Evolutionary conservation across 1,140 invertebrate species (phyloP), one percentile per base, ranked within the genome.

Genomic region (Drosophila ogumai): DNA sequence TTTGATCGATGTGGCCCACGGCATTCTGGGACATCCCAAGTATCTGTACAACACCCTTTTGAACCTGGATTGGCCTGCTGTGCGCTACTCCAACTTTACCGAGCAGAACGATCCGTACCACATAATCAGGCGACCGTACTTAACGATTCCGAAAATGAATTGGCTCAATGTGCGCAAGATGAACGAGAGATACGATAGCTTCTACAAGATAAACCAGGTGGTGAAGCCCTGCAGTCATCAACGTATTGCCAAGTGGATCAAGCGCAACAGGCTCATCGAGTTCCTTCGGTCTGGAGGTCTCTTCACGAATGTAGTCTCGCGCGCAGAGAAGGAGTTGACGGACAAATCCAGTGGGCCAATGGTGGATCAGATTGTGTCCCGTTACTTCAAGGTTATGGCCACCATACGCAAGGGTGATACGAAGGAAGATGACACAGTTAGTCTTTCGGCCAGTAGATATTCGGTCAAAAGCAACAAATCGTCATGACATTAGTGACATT

Each of bases 21-120:
- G 91, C 3, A 87, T 92, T 28, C 46, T 92, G 19, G 91, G 91
- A 1, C 75, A 91, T 71, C 91, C 91, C 0, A 92, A 87, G 40
- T 46, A 32, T 0, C 34, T 91, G 0, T 91, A 91, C 56, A 77
- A 92, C 28, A 91, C 91, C 0, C 19, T 90, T 0, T 44, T 92
- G 7, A 41, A 40, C 0, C 47, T 92, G 0, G 47, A 91, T 44
- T 91, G 84, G 87, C 68, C 74, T 0, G 38, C 79, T 2, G 75
- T 91, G 22, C 81, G 90, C 8, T 73, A 32, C 12, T 67, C 59
- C 3, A 90, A 90, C 66, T 92, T 61, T 32, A 80, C 82, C 0
- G 13, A 55, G 6, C 5, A 59, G 2, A 66, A 82, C 50, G 91
- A 92, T 72, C 91, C 91, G 1, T 92, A 82, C 60, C 67, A 75